Conservation (phyloP, 2,888 invertebrate genomes). For the Lycocerus yunnanus region DNA sequence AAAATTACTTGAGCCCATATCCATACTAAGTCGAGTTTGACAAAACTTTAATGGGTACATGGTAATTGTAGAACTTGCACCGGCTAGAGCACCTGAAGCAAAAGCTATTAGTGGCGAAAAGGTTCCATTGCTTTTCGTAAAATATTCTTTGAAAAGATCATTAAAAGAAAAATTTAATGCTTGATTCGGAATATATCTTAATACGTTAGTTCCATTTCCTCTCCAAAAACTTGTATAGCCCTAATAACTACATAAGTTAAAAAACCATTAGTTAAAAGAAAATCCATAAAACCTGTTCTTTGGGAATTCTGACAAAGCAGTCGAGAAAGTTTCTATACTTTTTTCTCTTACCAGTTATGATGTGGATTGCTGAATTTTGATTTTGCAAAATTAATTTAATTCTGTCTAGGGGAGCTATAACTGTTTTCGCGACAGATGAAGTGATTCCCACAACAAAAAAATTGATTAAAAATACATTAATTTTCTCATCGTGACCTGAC, state of each 20-base stretch:
- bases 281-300: conserved; percentile 31
- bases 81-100: conserved; percentile 30
- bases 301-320: conserved; percentile 29
- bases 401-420: conserved; percentile 35
- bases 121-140: background rate
- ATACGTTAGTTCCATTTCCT: conserved; percentile 30
- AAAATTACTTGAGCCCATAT: conserved; percentile 25
- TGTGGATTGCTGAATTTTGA: conserved; percentile 33
- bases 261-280: background rate
- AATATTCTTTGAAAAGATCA: background rate
- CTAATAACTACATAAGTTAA: background rate
- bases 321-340: conserved; percentile 30
- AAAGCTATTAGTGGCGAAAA: background rate
- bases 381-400: conserved; percentile 37
- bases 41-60: conserved; percentile 36
- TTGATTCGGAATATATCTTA: conserved; percentile 32
- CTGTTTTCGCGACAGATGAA: conserved; percentile 33
- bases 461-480: conserved; percentile 24
- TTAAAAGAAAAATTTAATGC: conserved; percentile 35
- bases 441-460: conserved; percentile 28
- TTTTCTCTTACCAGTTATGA: conserved; percentile 29
- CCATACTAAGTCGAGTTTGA: conserved; percentile 30
- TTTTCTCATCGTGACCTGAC: background rate
- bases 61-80: conserved; percentile 15
- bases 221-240: conserved; percentile 32